phyloP scores from a whole-genome alignment of 2,797 vertebrate species.

The Myotis findleyi region DNA sequence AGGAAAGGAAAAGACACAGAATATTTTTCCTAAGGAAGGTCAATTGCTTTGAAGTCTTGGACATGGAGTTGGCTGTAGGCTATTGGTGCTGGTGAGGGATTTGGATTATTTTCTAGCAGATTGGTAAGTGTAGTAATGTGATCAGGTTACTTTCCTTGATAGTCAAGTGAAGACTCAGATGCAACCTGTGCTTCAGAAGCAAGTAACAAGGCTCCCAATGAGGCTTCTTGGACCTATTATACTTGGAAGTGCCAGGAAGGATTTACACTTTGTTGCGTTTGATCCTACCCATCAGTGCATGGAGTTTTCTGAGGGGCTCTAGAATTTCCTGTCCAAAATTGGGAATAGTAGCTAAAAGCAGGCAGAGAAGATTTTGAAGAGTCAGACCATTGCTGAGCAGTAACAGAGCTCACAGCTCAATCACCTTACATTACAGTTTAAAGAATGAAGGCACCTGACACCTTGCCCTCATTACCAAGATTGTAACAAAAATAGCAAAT shows the following conservation, averaged over 20 bases:
- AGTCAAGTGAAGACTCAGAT: not conserved
- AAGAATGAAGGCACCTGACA: constrained; percentile 64
- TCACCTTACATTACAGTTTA: constrained; percentile 57
- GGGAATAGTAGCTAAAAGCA: not conserved
- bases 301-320: not conserved
- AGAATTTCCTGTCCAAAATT: not conserved
- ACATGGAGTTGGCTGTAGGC: not conserved
- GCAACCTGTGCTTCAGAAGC: not conserved
- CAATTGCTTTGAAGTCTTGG: not conserved
- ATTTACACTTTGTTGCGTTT: not conserved
- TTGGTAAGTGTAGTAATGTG: not conserved
- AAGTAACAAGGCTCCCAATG: not conserved
- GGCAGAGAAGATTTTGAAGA: not conserved
- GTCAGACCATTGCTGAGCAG: not conserved
- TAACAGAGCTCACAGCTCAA: constrained; percentile 15
- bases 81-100: not conserved
- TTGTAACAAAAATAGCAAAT: constrained; percentile 75
- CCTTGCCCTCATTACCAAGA: constrained; percentile 63
- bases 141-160: not conserved
- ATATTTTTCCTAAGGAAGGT: not conserved
- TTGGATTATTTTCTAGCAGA: not conserved
- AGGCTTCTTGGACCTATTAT: not conserved
- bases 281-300: not conserved
- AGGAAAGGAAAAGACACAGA: not conserved
- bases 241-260: constrained; percentile 8